Conservation (phyloP, 2,888 invertebrate species). For the Yponomeuta sedellus region DNA sequence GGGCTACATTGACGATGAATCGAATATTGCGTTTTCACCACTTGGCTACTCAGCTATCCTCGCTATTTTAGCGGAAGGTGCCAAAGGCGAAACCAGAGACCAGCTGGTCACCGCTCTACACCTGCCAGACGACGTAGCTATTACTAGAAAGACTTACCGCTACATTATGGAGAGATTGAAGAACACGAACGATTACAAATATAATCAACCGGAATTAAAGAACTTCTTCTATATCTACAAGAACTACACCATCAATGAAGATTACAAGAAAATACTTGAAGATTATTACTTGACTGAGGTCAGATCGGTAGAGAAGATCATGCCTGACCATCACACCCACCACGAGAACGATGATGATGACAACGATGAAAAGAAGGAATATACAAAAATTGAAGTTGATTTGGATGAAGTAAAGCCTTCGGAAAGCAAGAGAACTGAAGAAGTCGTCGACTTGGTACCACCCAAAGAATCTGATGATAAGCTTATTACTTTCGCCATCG, state of each 20-base stretch:
- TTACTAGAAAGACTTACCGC: constrained; percentile 64
- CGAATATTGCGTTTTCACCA: constrained; percentile 80
- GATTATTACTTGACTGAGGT: constrained; percentile 79
- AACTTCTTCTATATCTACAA: constrained; percentile 82
- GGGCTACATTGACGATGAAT: constrained; percentile 71
- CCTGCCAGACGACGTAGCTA: constrained; percentile 65
- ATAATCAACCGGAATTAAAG: constrained; percentile 77
- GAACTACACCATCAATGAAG: constrained; percentile 78
- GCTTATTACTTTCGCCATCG: constrained; percentile 68
- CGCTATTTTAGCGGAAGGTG: constrained; percentile 79
- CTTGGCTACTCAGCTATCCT: constrained; percentile 79
- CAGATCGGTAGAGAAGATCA: constrained; percentile 69
- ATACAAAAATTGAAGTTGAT: constrained; percentile 31
- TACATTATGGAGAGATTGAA: constrained; percentile 69
- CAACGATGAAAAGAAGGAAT: constrained; percentile 28
- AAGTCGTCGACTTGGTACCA: constrained; percentile 49
- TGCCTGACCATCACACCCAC: constrained; percentile 43
- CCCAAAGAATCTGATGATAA: constrained; percentile 72
- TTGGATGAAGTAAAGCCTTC: constrained; percentile 43
- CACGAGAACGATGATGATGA: constrained; percentile 43
- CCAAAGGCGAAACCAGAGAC: constrained; percentile 75
- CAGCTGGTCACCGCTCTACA: constrained; percentile 76
- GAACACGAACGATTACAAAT: constrained; percentile 64
- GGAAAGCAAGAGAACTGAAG: constrained; percentile 41
- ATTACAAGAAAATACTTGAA: constrained; percentile 75